phyloP scores from a whole-genome alignment of 2,113 vertebrate species.

The Alouatta palliata region DNA sequence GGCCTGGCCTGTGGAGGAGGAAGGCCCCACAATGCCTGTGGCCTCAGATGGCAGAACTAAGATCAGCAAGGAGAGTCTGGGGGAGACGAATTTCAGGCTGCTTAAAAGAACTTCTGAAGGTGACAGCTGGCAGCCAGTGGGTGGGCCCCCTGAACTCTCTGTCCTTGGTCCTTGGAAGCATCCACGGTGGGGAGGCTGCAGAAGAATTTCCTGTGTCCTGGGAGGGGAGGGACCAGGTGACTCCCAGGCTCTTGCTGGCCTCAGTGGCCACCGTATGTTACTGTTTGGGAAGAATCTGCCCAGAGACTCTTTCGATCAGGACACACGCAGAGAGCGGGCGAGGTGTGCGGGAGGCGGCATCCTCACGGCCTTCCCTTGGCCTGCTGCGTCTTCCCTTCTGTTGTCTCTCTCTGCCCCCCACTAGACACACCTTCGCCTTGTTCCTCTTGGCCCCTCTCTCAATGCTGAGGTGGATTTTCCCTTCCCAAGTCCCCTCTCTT shows the following conservation, averaged over 20 bases:
- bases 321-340: rapidly evolving
- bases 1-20: neutral
- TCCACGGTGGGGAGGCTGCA: neutral
- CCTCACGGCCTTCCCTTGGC: rapidly evolving
- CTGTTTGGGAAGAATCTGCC: neutral
- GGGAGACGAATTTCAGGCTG: neutral
- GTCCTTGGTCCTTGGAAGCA: neutral
- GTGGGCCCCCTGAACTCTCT: neutral
- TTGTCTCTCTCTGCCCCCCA: neutral
- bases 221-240: neutral
- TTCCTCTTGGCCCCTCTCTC: neutral
- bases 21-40: rapidly evolving
- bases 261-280: rapidly evolving
- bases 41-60: neutral
- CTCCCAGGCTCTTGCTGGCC: neutral
- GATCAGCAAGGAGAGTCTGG: rapidly evolving
- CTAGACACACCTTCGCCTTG: neutral
- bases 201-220: neutral
- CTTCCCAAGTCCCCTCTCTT: slow-evolving; percentile 65
- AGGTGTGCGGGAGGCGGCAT: neutral
- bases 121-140: neutral
- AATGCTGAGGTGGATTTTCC: slow-evolving; percentile 38
- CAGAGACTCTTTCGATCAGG: neutral
- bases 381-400: neutral
- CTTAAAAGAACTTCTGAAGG: neutral